These are phyloP conservation scores for Pomacea maculata DNA, from an alignment of 1,140 invertebrate genomes.

Conservation along the genomic window DNA sequence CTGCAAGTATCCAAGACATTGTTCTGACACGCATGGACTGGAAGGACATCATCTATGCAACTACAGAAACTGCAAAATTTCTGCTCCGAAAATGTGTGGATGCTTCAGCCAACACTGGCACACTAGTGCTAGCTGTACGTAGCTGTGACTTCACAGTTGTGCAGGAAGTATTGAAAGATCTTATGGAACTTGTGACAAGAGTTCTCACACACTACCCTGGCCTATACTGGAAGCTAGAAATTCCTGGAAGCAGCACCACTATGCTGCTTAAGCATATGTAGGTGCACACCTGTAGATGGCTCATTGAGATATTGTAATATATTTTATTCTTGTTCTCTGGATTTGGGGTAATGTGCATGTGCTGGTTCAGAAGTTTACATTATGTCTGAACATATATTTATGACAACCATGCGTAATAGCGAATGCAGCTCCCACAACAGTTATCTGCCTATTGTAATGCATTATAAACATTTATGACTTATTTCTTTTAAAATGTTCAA, in stretches of 20 bases:
- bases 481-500: no score
- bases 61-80: constrained; percentile 46
- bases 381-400: no score
- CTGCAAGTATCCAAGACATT: constrained; percentile 48
- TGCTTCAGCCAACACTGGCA: not conserved
- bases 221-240: constrained; percentile 50
- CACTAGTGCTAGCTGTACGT: constrained; percentile 27
- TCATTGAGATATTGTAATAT: no score
- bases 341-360: no score
- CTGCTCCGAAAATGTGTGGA: constrained; percentile 27
- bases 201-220: constrained; percentile 42
- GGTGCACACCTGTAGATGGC: no score
- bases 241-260: constrained; percentile 22
- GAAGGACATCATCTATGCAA: constrained; percentile 52
- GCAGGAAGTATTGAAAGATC: constrained; percentile 35
- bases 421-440: no score
- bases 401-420: no score
- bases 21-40: constrained; percentile 55
- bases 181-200: constrained; percentile 43
- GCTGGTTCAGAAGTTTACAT: no score
- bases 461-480: no score
- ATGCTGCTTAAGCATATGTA: not conserved
- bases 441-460: no score
- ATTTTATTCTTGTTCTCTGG: no score
- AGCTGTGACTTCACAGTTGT: constrained; percentile 28